phyloP scores from a whole-genome alignment of 2,888 invertebrate species.

The Fragum fragum region DNA sequence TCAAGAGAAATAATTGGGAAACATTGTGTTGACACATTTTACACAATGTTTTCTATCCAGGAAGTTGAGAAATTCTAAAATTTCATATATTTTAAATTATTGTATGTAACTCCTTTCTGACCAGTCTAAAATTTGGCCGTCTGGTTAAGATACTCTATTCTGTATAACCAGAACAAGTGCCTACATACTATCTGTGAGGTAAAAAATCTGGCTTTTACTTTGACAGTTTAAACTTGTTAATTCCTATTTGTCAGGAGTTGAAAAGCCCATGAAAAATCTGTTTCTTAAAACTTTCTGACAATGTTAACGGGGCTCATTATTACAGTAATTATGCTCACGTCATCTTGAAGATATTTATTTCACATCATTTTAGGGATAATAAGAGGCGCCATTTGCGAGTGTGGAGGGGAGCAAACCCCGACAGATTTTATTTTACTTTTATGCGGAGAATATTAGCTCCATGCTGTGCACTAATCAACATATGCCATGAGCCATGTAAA shows the following conservation, averaged over 20 bases:
- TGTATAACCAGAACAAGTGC: no score
- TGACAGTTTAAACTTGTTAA: no score
- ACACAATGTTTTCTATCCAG: no score
- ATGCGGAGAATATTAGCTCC: slow-evolving; percentile 58
- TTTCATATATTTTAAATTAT: no score
- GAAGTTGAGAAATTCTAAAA: no score
- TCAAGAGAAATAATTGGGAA: no score
- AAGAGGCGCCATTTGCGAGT: slow-evolving; percentile 55
- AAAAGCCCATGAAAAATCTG: neutral
- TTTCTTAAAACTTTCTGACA: slow-evolving; percentile 23
- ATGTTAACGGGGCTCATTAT: slow-evolving; percentile 21
- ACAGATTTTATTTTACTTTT: slow-evolving; percentile 68
- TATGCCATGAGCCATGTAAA: slow-evolving; percentile 50
- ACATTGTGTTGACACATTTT: no score
- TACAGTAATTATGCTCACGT: slow-evolving; percentile 36
- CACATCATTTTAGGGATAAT: slow-evolving; percentile 44
- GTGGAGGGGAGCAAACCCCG: slow-evolving; percentile 42
- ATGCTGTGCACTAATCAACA: slow-evolving; percentile 56
- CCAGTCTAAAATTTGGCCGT: no score
- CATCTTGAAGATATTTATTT: slow-evolving; percentile 44
- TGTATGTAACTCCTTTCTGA: no score
- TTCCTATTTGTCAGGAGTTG: neutral
- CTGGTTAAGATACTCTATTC: no score
- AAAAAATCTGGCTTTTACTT: no score
- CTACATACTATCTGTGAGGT: no score